These are phyloP conservation scores for Oscarella lobularis DNA, from an alignment of 37 sponge, comb jelly and placozoan species.

Conservation along the genomic window DNA sequence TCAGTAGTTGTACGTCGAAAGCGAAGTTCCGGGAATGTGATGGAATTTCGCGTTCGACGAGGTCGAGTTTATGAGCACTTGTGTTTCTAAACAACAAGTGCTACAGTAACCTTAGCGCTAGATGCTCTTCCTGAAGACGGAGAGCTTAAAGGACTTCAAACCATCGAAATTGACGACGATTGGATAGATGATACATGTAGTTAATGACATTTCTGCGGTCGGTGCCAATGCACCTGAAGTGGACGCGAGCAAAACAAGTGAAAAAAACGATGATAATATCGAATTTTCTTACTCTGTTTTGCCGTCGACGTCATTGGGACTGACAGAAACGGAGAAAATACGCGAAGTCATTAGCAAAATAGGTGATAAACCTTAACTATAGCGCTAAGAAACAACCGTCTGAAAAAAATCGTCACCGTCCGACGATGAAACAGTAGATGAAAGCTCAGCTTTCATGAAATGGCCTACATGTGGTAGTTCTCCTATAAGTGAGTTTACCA, in stretches of 20 bases:
- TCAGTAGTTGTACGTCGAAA: background rate
- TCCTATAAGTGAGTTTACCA: conserved; percentile 13
- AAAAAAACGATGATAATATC: too few relatives aligned
- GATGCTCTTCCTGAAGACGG: conserved; percentile 26
- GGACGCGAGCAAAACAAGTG: too few relatives aligned
- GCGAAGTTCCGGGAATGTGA: background rate
- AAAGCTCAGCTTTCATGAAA: background rate
- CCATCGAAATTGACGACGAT: background rate
- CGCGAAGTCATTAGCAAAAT: background rate
- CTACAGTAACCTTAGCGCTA: conserved; percentile 9
- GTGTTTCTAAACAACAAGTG: conserved; percentile 20
- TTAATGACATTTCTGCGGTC: too few relatives aligned
- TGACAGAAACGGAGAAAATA: conserved; percentile 5
- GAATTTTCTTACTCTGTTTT: conserved; percentile 11
- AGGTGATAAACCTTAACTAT: too few relatives aligned
- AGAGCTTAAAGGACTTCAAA: background rate
- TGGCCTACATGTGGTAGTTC: conserved; percentile 20
- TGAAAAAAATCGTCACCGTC: too few relatives aligned
- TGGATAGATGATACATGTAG: too few relatives aligned
- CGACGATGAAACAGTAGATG: background rate
- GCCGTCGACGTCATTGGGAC: conserved; percentile 3
- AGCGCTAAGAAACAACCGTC: too few relatives aligned
- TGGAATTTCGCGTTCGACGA: conserved; percentile 24
- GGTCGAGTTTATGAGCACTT: conserved; percentile 16
- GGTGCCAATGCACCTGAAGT: too few relatives aligned